A percentile compares a stretch with the other conserved stretches of the same genome.
phyloP scores from a whole-genome alignment of 2,113 vertebrate genomes.

The Anolis carolinensis region DNA sequence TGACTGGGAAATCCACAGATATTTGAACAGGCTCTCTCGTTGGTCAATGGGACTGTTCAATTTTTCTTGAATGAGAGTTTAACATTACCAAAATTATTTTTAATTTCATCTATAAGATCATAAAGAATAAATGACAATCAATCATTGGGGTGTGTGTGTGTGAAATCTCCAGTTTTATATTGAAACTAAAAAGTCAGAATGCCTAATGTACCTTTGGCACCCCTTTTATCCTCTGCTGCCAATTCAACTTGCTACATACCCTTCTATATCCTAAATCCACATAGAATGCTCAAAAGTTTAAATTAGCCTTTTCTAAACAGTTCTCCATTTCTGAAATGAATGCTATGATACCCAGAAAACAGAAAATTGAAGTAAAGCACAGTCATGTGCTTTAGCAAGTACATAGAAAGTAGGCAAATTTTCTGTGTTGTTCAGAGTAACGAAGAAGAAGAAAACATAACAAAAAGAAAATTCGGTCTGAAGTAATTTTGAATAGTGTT shows the following conservation, averaged over 20 bases:
- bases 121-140: background rate
- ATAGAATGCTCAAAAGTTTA: slow-evolving; percentile 4
- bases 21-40: background rate
- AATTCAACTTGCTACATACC: background rate
- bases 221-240: background rate
- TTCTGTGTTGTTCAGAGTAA: too few relatives aligned
- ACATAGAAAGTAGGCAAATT: background rate
- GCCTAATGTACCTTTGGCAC: background rate
- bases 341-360: background rate
- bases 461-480: background rate
- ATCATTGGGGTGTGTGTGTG: too few relatives aligned
- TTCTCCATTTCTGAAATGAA: background rate
- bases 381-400: background rate
- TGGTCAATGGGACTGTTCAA: background rate
- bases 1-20: background rate
- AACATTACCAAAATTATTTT: background rate
- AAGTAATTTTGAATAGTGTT: background rate
- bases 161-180: background rate
- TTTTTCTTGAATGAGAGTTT: slow-evolving; percentile 20
- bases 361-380: background rate
- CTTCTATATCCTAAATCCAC: background rate
- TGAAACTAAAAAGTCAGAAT: background rate
- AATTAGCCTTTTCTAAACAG: background rate
- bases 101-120: background rate
- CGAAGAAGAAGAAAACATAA: background rate